Conservation (phyloP, 2,113 vertebrate species). For the Sylvietta virens region DNA sequence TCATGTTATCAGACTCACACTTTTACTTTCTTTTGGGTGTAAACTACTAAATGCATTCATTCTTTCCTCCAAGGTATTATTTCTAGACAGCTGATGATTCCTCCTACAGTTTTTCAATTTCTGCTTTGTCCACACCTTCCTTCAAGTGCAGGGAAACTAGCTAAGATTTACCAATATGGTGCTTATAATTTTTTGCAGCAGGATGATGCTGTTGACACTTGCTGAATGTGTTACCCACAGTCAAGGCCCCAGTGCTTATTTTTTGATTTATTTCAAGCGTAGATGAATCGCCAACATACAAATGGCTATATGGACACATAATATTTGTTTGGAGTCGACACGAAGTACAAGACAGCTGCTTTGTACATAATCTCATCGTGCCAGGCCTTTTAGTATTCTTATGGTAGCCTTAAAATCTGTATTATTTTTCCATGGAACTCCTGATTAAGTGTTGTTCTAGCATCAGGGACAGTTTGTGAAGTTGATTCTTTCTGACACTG, state of each 20-base stretch:
- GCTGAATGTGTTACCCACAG: background rate
- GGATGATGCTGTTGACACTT: background rate
- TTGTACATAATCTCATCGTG: background rate
- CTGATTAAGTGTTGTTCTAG: background rate
- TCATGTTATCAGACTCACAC: background rate
- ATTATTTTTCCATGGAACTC: background rate
- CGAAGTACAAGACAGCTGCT: background rate
- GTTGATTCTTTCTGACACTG: background rate
- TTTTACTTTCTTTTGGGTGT: background rate
- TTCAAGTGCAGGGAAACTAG: background rate
- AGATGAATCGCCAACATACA: background rate
- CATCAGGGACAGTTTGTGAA: background rate
- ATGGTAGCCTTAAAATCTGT: background rate
- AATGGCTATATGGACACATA: background rate
- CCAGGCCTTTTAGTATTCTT: background rate
- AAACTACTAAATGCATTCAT: background rate
- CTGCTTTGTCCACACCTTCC: background rate
- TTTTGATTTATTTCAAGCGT: background rate
- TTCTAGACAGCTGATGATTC: background rate
- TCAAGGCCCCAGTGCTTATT: background rate
- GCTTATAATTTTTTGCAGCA: background rate
- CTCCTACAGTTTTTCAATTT: background rate
- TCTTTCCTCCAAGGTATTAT: background rate
- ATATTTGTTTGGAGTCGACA: background rate
- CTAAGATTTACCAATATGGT: background rate